A percentile compares a stretch with the other conserved stretches of the same genome.
Conservation (phyloP, 92 coral and sea anemone genomes). For the Phenganax marumi region DNA sequence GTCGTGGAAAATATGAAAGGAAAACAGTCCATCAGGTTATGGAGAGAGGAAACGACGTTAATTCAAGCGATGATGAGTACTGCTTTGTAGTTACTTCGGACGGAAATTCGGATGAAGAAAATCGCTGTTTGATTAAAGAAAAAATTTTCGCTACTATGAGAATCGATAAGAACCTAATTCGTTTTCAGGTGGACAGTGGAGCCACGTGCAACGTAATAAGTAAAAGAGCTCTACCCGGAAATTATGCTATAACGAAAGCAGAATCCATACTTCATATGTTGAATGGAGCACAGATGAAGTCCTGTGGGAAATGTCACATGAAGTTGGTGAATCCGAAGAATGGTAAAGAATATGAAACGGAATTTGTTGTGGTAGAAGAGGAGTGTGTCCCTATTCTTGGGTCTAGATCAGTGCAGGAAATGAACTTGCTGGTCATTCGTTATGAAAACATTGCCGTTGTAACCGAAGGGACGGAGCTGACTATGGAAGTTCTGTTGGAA, state of each 20-base stretch:
- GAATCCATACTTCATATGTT: constrained; percentile 35
- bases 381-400: constrained; percentile 44
- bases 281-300: constrained; percentile 40
- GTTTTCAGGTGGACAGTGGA: constrained; percentile 55
- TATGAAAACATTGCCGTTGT: constrained; percentile 4
- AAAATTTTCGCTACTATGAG: constrained; percentile 38
- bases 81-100: constrained; percentile 28
- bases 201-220: constrained; percentile 39
- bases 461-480: constrained; percentile 5
- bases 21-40: constrained; percentile 19
- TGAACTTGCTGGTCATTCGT: constrained; percentile 11
- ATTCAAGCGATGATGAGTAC: constrained; percentile 46
- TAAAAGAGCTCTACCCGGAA: constrained; percentile 2
- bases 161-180: constrained; percentile 35
- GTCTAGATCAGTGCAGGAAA: constrained; percentile 2
- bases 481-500: constrained; percentile 1
- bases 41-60: background rate
- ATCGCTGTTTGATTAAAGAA: constrained; percentile 17
- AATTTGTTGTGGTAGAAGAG: constrained; percentile 34
- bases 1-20: constrained; percentile 1
- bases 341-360: constrained; percentile 27
- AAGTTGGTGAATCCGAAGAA: constrained; percentile 26
- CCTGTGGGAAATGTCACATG: constrained; percentile 29
- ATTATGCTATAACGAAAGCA: background rate
- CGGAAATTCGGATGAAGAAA: constrained; percentile 23